A percentile compares a stretch with the other conserved stretches of the same genome.
Evolutionary conservation across 2,113 vertebrate species (phyloP).

Genomic region (Myxocyprinus asiaticus): DNA sequence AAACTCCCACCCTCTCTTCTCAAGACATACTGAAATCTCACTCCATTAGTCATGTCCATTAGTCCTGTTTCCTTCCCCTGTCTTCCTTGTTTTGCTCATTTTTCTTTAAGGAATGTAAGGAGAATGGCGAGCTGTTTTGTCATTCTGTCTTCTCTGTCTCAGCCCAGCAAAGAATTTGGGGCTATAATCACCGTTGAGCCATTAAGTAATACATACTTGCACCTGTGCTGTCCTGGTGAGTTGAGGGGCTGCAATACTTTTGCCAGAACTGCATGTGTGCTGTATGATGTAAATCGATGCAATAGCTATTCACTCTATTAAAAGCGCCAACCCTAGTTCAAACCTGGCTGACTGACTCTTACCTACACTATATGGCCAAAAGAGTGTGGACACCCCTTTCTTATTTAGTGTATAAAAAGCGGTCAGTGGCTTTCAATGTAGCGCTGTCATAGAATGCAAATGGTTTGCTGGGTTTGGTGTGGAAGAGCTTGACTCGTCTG

Average conservation of each 20-base stretch:
- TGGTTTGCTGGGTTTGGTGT: no score
- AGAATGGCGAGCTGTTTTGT: constrained; percentile 27
- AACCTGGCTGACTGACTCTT: no score
- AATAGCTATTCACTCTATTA: background rate
- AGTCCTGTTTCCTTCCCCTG: constrained; percentile 2
- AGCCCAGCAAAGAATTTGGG: constrained; percentile 25
- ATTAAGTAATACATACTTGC: constrained; percentile 16
- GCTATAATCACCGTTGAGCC: constrained; percentile 28
- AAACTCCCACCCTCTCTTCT: constrained; percentile 9
- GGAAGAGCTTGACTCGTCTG: no score
- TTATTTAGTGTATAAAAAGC: no score
- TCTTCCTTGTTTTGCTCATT: constrained; percentile 31
- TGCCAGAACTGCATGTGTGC: background rate
- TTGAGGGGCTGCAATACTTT: background rate
- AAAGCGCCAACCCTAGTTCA: background rate
- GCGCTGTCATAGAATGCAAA: no score
- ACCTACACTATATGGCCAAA: no score
- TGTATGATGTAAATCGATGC: constrained; percentile 49
- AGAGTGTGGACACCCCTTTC: no score
- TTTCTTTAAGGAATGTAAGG: constrained; percentile 6
- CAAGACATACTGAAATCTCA: constrained; percentile 12
- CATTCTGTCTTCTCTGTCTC: constrained; percentile 22
- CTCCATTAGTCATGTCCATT: constrained; percentile 6
- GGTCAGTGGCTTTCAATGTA: no score
- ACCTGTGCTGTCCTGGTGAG: constrained; percentile 11